These are phyloP conservation scores for Andrena bucephala DNA, from an alignment of 2,888 invertebrate species.

Conservation along the genomic window DNA sequence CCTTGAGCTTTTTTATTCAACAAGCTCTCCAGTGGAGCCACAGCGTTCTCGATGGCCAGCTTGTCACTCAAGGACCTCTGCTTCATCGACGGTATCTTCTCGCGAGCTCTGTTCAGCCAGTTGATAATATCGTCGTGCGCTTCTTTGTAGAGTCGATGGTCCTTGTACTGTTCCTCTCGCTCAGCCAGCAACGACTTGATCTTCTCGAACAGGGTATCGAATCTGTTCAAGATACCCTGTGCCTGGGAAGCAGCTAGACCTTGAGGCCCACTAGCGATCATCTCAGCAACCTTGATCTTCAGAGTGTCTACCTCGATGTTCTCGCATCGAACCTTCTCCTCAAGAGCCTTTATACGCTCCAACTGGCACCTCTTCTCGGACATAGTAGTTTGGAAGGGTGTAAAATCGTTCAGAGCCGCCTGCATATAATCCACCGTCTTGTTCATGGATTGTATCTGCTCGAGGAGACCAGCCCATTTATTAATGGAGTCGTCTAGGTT, in stretches of 20 bases:
- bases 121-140: constrained; percentile 95
- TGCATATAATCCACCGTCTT: constrained; percentile 93
- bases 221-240: constrained; percentile 93
- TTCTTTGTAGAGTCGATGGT: constrained; percentile 95
- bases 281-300: constrained; percentile 93
- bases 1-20: constrained; percentile 96
- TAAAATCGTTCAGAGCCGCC: constrained; percentile 90
- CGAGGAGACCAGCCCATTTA: constrained; percentile 95
- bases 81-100: constrained; percentile 95
- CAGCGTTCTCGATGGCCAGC: constrained; percentile 94
- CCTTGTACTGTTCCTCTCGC: constrained; percentile 94
- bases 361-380: constrained; percentile 94
- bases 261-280: constrained; percentile 94
- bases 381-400: constrained; percentile 92
- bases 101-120: constrained; percentile 95
- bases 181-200: constrained; percentile 90
- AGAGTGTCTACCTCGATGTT: constrained; percentile 95
- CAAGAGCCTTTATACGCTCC: constrained; percentile 93
- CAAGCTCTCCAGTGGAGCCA: constrained; percentile 93
- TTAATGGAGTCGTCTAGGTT: constrained; percentile 95
- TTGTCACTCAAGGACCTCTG: constrained; percentile 94
- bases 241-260: constrained; percentile 93
- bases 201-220: constrained; percentile 91
- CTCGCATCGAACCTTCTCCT: constrained; percentile 95
- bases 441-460: constrained; percentile 94